These are phyloP conservation scores for Caerostris extrusa DNA, from an alignment of 1,140 invertebrate genomes.

Conservation along the genomic window DNA sequence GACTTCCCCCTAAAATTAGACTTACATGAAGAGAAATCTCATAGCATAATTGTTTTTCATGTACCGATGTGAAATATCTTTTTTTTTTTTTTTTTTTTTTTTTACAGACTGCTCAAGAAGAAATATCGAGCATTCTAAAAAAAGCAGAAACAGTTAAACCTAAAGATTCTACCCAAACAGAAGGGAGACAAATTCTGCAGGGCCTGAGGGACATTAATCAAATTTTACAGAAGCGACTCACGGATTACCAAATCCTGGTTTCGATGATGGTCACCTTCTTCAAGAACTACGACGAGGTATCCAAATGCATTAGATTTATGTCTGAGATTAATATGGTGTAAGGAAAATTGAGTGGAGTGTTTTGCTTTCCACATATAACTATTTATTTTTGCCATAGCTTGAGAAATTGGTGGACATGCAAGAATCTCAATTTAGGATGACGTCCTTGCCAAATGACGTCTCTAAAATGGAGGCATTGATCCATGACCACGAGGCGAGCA, in stretches of 20 bases:
- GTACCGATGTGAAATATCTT: background rate
- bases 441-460: conserved; percentile 82
- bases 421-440: conserved; percentile 82
- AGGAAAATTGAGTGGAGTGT: background rate
- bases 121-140: conserved; percentile 87
- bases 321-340: too few relatives aligned
- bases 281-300: conserved; percentile 86
- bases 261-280: conserved; percentile 88
- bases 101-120: conserved; percentile 85
- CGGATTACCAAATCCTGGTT: conserved; percentile 88
- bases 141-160: conserved; percentile 84
- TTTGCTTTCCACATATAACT: background rate
- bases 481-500: conserved; percentile 84
- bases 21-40: background rate
- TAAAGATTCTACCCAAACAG: conserved; percentile 82
- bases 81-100: background rate
- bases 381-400: conserved; percentile 80
- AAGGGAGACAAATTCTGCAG: conserved; percentile 84
- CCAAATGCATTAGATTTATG: background rate
- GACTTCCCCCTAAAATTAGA: too few relatives aligned
- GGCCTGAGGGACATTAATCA: conserved; percentile 86
- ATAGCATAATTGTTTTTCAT: background rate
- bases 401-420: conserved; percentile 83
- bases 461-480: conserved; percentile 82
- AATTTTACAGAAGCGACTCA: conserved; percentile 86